A percentile compares a stretch with the other conserved stretches of the same genome.
Evolutionary conservation across 1,140 invertebrate species (phyloP).

Genomic region (Arctopsyche grandis): DNA sequence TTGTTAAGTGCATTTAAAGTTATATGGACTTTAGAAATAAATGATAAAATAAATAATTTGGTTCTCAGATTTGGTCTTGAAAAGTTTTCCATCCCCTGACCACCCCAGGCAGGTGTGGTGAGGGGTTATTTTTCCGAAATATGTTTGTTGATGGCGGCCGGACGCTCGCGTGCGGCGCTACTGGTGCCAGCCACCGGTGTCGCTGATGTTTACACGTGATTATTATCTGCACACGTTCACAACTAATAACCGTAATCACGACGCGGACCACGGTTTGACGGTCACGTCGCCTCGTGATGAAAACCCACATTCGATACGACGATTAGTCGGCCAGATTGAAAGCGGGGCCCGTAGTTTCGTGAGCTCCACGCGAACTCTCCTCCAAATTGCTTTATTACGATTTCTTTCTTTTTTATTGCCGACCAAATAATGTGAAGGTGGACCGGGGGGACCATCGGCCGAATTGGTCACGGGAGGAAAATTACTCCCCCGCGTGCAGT

Average conservation of each 20-base stretch:
- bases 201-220: conserved; percentile 52
- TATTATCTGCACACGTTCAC: conserved; percentile 53
- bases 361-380: conserved; percentile 19
- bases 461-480: conserved; percentile 36
- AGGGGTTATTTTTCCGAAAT: conserved; percentile 49
- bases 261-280: conserved; percentile 41
- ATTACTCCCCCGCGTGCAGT: conserved; percentile 45
- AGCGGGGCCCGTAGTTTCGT: conserved; percentile 10
- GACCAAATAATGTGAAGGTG: conserved; percentile 43
- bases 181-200: conserved; percentile 50
- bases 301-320: neutral
- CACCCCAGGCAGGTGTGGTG: conserved; percentile 25
- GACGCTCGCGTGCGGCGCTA: conserved; percentile 48
- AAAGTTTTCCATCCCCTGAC: neutral
- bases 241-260: conserved; percentile 54
- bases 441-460: conserved; percentile 36
- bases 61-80: too few relatives aligned
- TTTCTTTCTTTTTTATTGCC: conserved; percentile 49
- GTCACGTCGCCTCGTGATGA: conserved; percentile 4
- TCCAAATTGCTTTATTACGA: conserved; percentile 53
- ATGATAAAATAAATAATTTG: too few relatives aligned
- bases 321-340: neutral
- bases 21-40: too few relatives aligned
- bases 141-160: conserved; percentile 36
- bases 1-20: too few relatives aligned